Conservation (phyloP, 2,888 invertebrate species). For the Scaptomyza parva region DNA sequence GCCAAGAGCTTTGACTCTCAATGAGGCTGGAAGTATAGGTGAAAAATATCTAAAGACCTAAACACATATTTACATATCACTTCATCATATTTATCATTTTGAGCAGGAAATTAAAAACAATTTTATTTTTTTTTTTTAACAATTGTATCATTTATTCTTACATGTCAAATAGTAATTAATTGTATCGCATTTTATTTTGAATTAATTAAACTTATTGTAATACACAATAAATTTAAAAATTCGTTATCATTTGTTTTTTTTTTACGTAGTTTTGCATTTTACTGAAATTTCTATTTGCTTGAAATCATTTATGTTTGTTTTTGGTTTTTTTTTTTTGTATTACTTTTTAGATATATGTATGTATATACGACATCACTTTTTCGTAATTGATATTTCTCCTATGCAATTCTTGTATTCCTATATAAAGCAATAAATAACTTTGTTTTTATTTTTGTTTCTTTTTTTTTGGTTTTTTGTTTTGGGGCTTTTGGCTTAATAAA, state of each 20-base stretch:
- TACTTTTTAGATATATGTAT: conserved; percentile 78
- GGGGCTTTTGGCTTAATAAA: conserved; percentile 44
- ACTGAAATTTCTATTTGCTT: conserved; percentile 77
- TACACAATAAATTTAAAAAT: conserved; percentile 69
- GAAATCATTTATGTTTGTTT: conserved; percentile 53
- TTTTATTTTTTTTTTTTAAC: conserved; percentile 36
- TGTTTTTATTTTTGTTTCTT: conserved; percentile 43
- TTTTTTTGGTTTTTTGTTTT: conserved; percentile 20
- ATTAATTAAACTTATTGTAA: conserved; percentile 65
- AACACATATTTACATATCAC: background rate
- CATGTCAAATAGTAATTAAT: conserved; percentile 82
- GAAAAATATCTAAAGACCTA: conserved; percentile 1
- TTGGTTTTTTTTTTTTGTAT: conserved; percentile 32
- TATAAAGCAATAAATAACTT: conserved; percentile 83
- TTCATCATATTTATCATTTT: background rate
- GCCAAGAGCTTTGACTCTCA: conserved; percentile 16
- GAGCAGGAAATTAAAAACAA: background rate
- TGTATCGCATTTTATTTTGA: conserved; percentile 77
- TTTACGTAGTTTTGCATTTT: conserved; percentile 77
- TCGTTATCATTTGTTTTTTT: conserved; percentile 72
- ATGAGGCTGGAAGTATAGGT: background rate
- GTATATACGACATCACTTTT: conserved; percentile 82
- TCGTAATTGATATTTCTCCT: conserved; percentile 81
- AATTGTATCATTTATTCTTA: conserved; percentile 80
- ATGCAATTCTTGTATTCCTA: conserved; percentile 78